Percentiles rank a stretch among this genome's conserved stretches.
These are phyloP conservation scores for Drosophila atripex DNA, from an alignment of 2,888 invertebrate species.

Conservation along the genomic window DNA sequence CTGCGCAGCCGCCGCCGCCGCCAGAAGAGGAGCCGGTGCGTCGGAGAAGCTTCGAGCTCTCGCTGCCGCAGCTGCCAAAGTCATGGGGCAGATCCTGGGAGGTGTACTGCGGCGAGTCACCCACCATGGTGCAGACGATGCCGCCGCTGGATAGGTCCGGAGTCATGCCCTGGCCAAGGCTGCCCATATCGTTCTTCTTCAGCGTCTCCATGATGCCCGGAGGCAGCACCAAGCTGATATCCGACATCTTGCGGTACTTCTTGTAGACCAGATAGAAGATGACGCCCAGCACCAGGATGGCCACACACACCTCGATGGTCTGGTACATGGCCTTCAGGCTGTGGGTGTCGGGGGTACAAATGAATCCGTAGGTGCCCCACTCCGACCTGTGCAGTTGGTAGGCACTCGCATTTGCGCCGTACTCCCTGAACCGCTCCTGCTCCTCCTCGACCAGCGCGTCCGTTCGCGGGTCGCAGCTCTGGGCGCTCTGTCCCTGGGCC, in stretches of 20 bases:
- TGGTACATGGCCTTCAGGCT: constrained; percentile 33
- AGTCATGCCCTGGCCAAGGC: constrained; percentile 14
- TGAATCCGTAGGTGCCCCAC: constrained; percentile 55
- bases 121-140: constrained; percentile 50
- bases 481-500: not conserved
- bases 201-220: constrained; percentile 75
- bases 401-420: constrained; percentile 40
- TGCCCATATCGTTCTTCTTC: constrained; percentile 60
- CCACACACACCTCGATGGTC: constrained; percentile 39
- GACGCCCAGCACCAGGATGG: constrained; percentile 41
- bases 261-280: constrained; percentile 65
- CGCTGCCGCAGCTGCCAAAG: constrained; percentile 61
- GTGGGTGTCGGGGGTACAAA: constrained; percentile 49
- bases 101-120: constrained; percentile 47
- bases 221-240: constrained; percentile 78
- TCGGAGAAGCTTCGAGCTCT: constrained; percentile 63
- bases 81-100: constrained; percentile 59
- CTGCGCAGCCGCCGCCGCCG: constrained; percentile 37
- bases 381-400: constrained; percentile 69
- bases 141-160: constrained; percentile 9
- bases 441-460: constrained; percentile 24
- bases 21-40: constrained; percentile 46
- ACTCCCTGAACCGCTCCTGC: constrained; percentile 35
- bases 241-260: constrained; percentile 80
- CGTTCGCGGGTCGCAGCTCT: constrained; percentile 20